Evolutionary conservation across 1,140 invertebrate species (phyloP).

Genomic region (Latrodectus geometricus): DNA sequence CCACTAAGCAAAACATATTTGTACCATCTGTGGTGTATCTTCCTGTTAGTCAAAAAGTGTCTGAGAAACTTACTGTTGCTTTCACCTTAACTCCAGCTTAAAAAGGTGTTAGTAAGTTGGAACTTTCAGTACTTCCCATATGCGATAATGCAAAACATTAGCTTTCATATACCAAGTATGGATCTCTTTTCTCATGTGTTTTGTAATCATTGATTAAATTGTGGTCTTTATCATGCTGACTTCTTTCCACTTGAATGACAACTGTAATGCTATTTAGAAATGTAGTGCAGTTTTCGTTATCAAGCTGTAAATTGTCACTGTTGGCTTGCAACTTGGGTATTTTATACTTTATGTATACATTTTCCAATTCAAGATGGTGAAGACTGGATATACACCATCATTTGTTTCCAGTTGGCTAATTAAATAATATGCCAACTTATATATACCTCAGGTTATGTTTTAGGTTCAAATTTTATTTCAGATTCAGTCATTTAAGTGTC

Average conservation of each 20-base stretch:
- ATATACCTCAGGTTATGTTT: too few relatives aligned
- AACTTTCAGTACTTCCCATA: background rate
- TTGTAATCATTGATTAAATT: background rate
- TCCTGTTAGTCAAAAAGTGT: conserved; percentile 86
- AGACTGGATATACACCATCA: too few relatives aligned
- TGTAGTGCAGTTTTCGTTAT: too few relatives aligned
- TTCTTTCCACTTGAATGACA: background rate
- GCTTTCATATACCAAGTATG: background rate
- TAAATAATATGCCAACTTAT: too few relatives aligned
- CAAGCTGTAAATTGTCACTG: too few relatives aligned
- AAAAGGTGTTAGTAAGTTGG: conserved; percentile 23
- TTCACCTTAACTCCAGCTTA: conserved; percentile 91
- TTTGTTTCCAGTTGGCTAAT: too few relatives aligned
- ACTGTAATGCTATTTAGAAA: too few relatives aligned
- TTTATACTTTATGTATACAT: too few relatives aligned
- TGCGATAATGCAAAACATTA: background rate
- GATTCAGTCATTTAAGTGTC: too few relatives aligned
- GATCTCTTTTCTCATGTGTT: background rate
- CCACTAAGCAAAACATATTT: conserved; percentile 68
- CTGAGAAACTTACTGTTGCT: conserved; percentile 83
- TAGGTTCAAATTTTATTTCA: too few relatives aligned
- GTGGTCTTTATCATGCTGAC: background rate
- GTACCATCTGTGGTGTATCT: conserved; percentile 90
- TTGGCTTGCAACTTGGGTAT: too few relatives aligned
- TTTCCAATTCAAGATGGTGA: too few relatives aligned